Evolutionary conservation across 2,888 invertebrate species (phyloP).

Genomic region (Arctia plantaginis): DNA sequence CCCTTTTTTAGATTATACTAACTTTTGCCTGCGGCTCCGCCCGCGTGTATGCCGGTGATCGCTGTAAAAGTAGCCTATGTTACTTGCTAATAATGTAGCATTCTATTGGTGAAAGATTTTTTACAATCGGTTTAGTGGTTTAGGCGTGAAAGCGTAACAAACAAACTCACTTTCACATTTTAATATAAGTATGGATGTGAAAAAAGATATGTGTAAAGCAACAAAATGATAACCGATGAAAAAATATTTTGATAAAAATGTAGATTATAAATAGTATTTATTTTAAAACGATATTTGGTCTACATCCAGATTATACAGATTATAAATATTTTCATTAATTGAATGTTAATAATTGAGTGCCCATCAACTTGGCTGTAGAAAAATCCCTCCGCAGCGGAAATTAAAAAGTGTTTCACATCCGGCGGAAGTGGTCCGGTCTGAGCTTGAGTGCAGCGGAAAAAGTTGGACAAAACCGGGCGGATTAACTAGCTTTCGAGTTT

Average conservation of each 20-base stretch:
- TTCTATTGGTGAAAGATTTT: too few relatives aligned
- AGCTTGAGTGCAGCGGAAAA: constrained; percentile 79
- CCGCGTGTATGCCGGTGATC: too few relatives aligned
- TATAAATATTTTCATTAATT: constrained; percentile 82
- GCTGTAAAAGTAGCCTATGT: too few relatives aligned
- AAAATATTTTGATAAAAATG: background rate
- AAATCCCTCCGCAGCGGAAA: constrained; percentile 83
- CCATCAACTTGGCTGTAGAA: constrained; percentile 77
- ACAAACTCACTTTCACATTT: too few relatives aligned
- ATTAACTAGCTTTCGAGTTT: constrained; percentile 65
- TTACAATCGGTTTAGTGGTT: too few relatives aligned
- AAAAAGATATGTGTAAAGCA: too few relatives aligned
- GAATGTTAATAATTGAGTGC: constrained; percentile 82
- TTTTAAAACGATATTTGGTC: constrained; percentile 22
- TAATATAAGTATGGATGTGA: too few relatives aligned
- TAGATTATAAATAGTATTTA: background rate
- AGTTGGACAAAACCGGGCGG: constrained; percentile 67
- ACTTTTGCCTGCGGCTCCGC: too few relatives aligned
- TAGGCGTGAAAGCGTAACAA: too few relatives aligned
- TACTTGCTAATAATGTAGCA: too few relatives aligned
- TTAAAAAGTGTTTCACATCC: constrained; percentile 82
- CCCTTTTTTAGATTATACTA: too few relatives aligned
- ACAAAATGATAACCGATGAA: too few relatives aligned
- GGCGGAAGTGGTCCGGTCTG: constrained; percentile 68
- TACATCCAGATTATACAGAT: constrained; percentile 49